Conservation (phyloP, 2,797 vertebrate species). For the Meriones psammophilus region DNA sequence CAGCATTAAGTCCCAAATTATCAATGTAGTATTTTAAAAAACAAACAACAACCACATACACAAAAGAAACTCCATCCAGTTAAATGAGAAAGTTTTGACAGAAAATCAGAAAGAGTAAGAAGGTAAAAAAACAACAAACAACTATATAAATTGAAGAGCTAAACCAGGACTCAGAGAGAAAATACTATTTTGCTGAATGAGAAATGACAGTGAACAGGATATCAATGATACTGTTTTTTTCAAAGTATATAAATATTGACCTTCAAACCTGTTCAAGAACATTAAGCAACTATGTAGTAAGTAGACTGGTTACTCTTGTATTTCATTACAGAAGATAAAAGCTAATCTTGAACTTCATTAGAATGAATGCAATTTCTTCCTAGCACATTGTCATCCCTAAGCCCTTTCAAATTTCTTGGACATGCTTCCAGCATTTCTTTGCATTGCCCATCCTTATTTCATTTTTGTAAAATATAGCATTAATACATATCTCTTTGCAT, state of each 20-base stretch:
- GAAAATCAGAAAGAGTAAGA: conserved; percentile 6
- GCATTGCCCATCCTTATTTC: neutral
- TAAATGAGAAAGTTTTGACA: conserved; percentile 2
- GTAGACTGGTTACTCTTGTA: neutral
- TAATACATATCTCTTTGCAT: neutral
- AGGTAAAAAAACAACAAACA: neutral
- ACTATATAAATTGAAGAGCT: neutral
- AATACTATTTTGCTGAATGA: conserved; percentile 16
- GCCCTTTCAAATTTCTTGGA: conserved; percentile 12
- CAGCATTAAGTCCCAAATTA: neutral
- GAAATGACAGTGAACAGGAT: neutral
- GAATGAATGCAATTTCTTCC: conserved; percentile 24
- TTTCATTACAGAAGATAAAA: neutral
- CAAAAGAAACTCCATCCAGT: neutral
- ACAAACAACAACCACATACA: neutral
- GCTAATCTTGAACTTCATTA: neutral
- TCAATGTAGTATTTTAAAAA: neutral
- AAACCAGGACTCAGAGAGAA: conserved; percentile 31
- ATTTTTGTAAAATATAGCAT: conserved; percentile 8
- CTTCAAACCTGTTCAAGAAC: conserved; percentile 23
- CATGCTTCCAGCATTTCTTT: neutral
- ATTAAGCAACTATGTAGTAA: neutral
- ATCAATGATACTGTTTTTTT: neutral
- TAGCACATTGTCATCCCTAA: neutral
- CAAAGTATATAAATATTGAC: conserved; percentile 40